Percentiles rank a stretch among this genome's conserved stretches.
Conservation (phyloP, 1,140 invertebrate species). For the Dreissena polymorpha region DNA sequence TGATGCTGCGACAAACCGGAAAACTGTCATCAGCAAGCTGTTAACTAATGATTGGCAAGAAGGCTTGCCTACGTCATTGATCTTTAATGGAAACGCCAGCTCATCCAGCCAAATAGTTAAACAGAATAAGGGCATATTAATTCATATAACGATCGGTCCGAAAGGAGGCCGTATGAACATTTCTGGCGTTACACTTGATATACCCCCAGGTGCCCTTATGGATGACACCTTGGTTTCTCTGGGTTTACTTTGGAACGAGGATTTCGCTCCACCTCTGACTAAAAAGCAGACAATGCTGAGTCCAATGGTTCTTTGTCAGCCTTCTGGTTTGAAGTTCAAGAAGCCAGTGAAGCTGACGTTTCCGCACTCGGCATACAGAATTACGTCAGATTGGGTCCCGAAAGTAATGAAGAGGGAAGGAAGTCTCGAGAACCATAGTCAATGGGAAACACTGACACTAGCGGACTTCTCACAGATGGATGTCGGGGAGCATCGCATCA, state of each 20-base stretch:
- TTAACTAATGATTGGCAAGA: conserved; percentile 35
- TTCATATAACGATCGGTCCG: conserved; percentile 30
- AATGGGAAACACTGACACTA: conserved; percentile 34
- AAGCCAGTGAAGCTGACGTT: conserved; percentile 31
- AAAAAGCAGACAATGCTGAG: conserved; percentile 33
- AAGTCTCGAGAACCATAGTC: neutral
- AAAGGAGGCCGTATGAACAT: conserved; percentile 18
- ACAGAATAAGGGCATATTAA: conserved; percentile 40
- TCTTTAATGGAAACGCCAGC: neutral
- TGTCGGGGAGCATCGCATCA: neutral
- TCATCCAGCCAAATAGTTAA: conserved; percentile 3
- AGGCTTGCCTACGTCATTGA: conserved; percentile 20
- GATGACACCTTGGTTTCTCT: conserved; percentile 28
- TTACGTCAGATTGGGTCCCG: conserved; percentile 26
- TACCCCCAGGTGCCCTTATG: conserved; percentile 27
- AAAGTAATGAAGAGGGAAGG: conserved; percentile 28
- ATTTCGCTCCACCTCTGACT: conserved; percentile 13
- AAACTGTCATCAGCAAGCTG: conserved; percentile 10
- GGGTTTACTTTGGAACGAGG: conserved; percentile 31
- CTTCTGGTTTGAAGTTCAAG: conserved; percentile 30
- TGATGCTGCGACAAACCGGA: neutral
- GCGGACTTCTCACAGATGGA: conserved; percentile 19
- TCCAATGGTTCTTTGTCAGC: conserved; percentile 35
- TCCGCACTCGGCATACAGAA: conserved; percentile 26
- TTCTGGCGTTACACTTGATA: conserved; percentile 20